phyloP scores from a whole-genome alignment of 2,888 invertebrate species.

The Apotomis turbidana region DNA sequence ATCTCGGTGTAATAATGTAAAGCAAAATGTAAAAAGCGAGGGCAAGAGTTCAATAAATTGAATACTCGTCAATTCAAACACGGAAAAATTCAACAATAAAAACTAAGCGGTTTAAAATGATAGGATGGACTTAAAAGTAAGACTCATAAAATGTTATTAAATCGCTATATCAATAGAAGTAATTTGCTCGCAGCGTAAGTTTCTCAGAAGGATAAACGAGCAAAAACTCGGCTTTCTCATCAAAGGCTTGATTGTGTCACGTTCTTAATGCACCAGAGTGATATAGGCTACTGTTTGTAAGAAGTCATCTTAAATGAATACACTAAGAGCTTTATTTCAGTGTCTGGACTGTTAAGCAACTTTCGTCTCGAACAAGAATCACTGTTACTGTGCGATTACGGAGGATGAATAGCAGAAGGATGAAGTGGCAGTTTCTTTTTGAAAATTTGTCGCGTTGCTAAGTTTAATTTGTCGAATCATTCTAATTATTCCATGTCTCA shows the following conservation, averaged over 20 bases:
- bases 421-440: constrained; percentile 8
- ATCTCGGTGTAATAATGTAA: background rate
- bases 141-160: background rate
- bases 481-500: no score
- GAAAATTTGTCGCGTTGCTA: constrained; percentile 1
- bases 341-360: background rate
- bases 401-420: background rate
- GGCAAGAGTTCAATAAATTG: background rate
- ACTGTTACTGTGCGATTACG: background rate
- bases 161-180: constrained; percentile 2
- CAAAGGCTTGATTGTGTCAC: constrained; percentile 35
- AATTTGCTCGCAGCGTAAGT: background rate
- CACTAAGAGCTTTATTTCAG: constrained; percentile 1
- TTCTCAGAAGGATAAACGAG: constrained; percentile 38
- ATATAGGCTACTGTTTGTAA: background rate
- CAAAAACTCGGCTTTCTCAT: constrained; percentile 39
- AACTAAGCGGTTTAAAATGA: background rate
- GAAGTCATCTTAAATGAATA: background rate
- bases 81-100: background rate
- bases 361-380: constrained; percentile 15
- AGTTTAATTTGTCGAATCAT: background rate
- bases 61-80: background rate
- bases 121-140: background rate
- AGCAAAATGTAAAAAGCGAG: background rate
- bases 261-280: constrained; percentile 20